A percentile compares a stretch with the other conserved stretches of the same genome.
These are phyloP conservation scores for Thereva unica DNA, from an alignment of 2,888 invertebrate genomes.

Conservation along the genomic window DNA sequence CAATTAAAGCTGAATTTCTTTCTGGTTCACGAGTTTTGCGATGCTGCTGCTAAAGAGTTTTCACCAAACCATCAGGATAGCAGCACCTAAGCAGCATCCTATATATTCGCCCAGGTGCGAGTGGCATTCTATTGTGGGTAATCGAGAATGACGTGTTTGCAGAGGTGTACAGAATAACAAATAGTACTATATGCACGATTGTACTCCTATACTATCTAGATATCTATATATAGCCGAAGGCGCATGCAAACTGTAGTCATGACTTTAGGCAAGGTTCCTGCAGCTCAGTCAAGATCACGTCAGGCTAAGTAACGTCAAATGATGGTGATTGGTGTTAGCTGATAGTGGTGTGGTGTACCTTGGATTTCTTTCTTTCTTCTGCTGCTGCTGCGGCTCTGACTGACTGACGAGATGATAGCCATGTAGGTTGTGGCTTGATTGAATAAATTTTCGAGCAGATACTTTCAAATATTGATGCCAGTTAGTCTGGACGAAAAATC, in stretches of 20 bases:
- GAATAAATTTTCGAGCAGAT: too few species aligned
- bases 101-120: neutral
- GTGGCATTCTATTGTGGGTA: neutral
- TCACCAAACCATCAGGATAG: slow-evolving; percentile 6
- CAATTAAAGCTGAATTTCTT: slow-evolving; percentile 23
- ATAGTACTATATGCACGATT: too few species aligned
- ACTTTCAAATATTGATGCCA: too few species aligned
- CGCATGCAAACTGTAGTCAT: slow-evolving; percentile 8
- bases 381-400: neutral
- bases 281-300: slow-evolving; percentile 28
- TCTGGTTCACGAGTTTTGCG: slow-evolving; percentile 17
- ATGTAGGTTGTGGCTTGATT: too few species aligned
- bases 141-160: too few species aligned
- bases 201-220: too few species aligned
- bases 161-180: too few species aligned
- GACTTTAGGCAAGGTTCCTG: slow-evolving; percentile 23
- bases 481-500: too few species aligned
- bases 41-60: neutral
- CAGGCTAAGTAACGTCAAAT: slow-evolving; percentile 9
- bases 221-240: too few species aligned
- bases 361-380: neutral
- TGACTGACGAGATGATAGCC: neutral
- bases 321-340: slow-evolving; percentile 15
- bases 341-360: slow-evolving; percentile 15
- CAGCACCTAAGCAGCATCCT: slow-evolving; percentile 5